phyloP scores from a whole-genome alignment of 1,140 invertebrate genomes.

The Mycetomoellerius zeteki region DNA sequence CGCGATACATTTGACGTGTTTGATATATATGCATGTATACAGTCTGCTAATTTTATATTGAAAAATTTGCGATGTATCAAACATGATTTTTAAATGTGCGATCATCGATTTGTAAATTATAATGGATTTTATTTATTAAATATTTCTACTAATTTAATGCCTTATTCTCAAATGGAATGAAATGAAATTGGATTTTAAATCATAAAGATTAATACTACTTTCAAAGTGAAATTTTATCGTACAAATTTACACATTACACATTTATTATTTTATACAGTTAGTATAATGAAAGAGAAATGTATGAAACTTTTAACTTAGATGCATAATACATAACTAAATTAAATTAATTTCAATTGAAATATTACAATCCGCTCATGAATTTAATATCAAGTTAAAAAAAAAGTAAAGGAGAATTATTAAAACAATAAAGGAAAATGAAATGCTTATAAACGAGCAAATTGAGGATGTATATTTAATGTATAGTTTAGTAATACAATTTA shows the following conservation, averaged over 20 bases:
- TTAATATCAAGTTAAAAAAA: neutral
- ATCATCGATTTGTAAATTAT: neutral
- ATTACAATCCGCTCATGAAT: neutral
- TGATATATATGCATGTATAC: neutral
- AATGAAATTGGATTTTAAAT: neutral
- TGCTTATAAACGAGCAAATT: too few species aligned
- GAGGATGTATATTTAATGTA: too few species aligned
- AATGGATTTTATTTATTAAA: slow-evolving; percentile 4
- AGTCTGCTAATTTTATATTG: neutral
- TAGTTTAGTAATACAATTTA: too few species aligned
- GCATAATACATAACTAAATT: neutral
- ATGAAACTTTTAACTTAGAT: neutral
- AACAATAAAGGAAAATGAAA: neutral
- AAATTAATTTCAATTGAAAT: neutral
- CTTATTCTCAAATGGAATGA: neutral
- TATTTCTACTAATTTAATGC: neutral
- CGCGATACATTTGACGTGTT: too few species aligned
- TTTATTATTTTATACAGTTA: neutral
- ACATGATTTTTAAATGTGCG: neutral
- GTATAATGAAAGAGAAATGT: neutral
- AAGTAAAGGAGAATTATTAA: neutral
- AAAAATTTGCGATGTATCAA: neutral
- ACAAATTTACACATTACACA: neutral
- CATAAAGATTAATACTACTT: neutral
- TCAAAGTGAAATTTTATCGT: neutral